Conservation (phyloP, 2,888 invertebrate species). For the Andrena marginata region DNA sequence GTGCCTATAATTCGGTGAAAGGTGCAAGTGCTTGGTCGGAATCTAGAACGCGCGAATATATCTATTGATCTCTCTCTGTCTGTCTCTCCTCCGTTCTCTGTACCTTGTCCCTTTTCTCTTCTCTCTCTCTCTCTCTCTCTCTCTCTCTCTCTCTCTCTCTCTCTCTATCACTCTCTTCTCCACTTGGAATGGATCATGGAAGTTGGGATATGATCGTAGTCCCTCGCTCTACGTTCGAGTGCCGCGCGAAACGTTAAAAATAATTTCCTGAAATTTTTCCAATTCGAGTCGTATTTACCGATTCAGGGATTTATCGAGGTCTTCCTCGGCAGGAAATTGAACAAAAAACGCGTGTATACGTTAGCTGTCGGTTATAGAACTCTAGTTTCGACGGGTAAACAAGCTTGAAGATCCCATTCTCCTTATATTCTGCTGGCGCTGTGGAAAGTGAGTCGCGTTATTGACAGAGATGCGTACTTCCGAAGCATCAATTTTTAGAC, state of each 20-base stretch:
- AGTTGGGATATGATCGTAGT: slow-evolving; percentile 7
- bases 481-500: too few species aligned
- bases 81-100: neutral
- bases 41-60: slow-evolving; percentile 56
- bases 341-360: neutral
- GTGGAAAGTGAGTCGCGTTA: neutral
- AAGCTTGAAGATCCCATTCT: neutral
- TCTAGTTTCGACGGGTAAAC: neutral
- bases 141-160: neutral
- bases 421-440: neutral
- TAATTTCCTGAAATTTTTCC: neutral
- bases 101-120: neutral
- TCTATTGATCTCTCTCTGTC: slow-evolving; percentile 54
- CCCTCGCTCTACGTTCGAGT: neutral
- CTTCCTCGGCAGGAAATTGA: neutral
- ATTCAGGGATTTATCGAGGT: neutral
- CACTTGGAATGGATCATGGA: neutral
- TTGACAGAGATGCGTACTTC: too few species aligned
- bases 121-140: slow-evolving; percentile 30
- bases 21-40: slow-evolving; percentile 27
- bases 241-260: neutral
- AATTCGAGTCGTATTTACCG: neutral
- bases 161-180: neutral
- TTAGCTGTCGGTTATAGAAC: neutral
- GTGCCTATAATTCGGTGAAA: slow-evolving; percentile 51